Evolutionary conservation across 2,113 vertebrate genomes (phyloP), one percentile per base, ranked within the genome.

Genomic region (Hydropotes inermis): DNA sequence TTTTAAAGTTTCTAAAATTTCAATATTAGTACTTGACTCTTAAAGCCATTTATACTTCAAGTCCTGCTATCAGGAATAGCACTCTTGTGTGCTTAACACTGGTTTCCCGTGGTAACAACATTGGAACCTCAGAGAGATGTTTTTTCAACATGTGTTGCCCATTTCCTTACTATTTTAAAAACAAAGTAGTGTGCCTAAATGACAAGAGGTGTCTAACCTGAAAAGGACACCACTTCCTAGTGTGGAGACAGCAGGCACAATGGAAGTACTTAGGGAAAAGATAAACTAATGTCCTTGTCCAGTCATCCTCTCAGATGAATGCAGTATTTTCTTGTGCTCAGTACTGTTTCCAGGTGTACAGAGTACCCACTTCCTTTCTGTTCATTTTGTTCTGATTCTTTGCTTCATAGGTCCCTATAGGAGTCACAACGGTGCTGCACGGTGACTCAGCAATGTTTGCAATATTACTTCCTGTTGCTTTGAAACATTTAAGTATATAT

Each of bases 271-370:
- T 17, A 89, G 30, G 84, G 13, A 82, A 58, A 85, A 82, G 78
- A 67, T 33, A 81, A 91, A 95, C 58, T 87, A 86, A 95, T 88
- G 64, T 82, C 52, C 25, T 85, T 76, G 45, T 96, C 39, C 81
- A 87, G 33, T 90, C 30, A 61, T 55, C 52, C 47, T 96, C 27
- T 91, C 39, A 27, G 45, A 95, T 43, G 27, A 84, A 30, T 30
- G 13, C 57, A 85, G 4, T 81, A 57, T 85, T 76, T 61, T 94
- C 76, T 54, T 64, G 15, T 39, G 45, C 25, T 96, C 28, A 3
- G 28, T 64, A 84, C 52, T 64, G 9, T 28, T 76, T 43, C 17
- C 50, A 79, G 27, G 23, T 61, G 7, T 55, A 10, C 6, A 87
- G 50, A 70, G 10, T 9, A 61, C 47, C 52, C 1, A 47, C 39